These are phyloP conservation scores for Muntiacus muntjak DNA, from an alignment of 2,113 vertebrate genomes.

Conservation along the genomic window DNA sequence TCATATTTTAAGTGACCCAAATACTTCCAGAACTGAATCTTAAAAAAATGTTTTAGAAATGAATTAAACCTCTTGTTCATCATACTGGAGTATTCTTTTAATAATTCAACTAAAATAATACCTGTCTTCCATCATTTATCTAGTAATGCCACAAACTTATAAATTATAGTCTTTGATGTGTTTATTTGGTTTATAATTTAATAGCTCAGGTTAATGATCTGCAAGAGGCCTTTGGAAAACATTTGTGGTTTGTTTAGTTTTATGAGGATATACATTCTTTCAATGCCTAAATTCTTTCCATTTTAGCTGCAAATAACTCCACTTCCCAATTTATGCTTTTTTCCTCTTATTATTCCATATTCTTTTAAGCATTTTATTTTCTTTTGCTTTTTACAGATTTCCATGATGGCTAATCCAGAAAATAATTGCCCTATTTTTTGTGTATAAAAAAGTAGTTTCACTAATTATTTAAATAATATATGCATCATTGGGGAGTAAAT, in stretches of 20 bases:
- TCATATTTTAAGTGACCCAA: not conserved
- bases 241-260: not conserved
- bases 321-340: not conserved
- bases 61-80: not conserved
- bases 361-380: not conserved
- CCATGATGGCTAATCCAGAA: not conserved
- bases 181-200: not conserved
- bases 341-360: not conserved
- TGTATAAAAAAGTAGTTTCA: not conserved
- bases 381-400: not conserved
- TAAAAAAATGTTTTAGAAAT: not conserved
- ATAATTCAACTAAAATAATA: not conserved
- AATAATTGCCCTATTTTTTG: not conserved
- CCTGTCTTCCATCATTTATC: not conserved
- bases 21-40: not conserved
- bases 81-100: not conserved
- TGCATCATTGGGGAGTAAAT: not conserved
- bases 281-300: not conserved
- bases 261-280: not conserved
- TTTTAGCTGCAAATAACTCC: not conserved
- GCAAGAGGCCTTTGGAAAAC: not conserved
- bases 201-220: not conserved
- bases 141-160: not conserved
- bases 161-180: not conserved
- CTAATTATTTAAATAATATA: not conserved